Conservation (phyloP, 2,797 vertebrate species). For the Anolis apletophallus region DNA sequence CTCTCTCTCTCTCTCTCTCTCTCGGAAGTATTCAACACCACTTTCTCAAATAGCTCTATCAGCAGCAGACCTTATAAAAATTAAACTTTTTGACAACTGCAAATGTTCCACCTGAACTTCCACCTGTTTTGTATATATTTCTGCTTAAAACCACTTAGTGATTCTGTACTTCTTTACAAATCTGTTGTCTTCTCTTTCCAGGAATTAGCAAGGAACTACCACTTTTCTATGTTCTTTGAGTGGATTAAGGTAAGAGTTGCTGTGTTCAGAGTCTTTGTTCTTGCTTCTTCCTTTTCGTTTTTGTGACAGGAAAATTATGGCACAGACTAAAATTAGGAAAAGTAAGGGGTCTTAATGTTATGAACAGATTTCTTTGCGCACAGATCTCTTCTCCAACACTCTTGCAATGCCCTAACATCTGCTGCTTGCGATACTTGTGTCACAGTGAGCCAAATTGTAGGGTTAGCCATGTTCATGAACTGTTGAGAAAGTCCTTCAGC, state of each 20-base stretch:
- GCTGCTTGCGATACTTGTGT: neutral
- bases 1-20: too few species aligned
- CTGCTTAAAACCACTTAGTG: neutral
- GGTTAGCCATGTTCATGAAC: neutral
- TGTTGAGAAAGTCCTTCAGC: neutral
- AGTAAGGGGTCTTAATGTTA: neutral
- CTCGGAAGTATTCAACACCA: neutral
- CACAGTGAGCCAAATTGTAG: neutral
- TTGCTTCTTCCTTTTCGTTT: conserved; percentile 12
- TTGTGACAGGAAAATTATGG: neutral
- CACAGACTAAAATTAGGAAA: conserved; percentile 11
- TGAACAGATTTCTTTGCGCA: neutral
- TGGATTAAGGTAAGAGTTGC: conserved; percentile 81
- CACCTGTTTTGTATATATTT: conserved; percentile 6
- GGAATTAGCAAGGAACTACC: conserved; percentile 85
- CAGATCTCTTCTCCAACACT: neutral
- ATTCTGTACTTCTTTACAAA: neutral
- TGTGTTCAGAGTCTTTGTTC: neutral
- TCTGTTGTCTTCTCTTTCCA: conserved; percentile 68
- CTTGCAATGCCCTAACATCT: neutral
- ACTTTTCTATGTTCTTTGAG: conserved; percentile 76
- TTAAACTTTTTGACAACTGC: neutral
- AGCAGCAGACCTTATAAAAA: neutral
- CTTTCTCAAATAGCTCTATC: neutral
- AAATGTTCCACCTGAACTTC: neutral